Base-by-base conservation (phyloP, 1,140 invertebrate species). In the Nephila pilipes region DNA sequence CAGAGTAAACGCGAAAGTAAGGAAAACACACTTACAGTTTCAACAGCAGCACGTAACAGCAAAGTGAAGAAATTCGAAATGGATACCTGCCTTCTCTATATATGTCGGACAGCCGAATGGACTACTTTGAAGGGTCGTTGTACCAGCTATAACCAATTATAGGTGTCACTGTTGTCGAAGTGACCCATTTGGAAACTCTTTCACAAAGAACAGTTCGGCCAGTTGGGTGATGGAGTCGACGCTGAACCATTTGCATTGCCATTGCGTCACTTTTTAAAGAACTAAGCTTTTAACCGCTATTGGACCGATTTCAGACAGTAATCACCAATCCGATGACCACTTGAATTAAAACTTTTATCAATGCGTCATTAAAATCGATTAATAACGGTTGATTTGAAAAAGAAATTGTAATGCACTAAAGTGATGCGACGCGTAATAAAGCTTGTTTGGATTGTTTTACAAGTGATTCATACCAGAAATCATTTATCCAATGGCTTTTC, bases 81-180 rank as follows among this genome's bases (percentile, higher is more conserved):
- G 63, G n/a, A 20, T 79, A 89, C 22, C 65, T 55, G 38, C 32
- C 65, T 89, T 89, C 87, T n/a, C 65, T 89, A 79, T 89, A 89
- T 89, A 75, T 79, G 87, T 79, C 69, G 87, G 87, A 75, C 58
- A 60, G 18, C 32, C 85, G 60, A 87, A 32, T 87, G 85, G 25
- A 38, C 87, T 89, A 89, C 65, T 89, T 89, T 12, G 36, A 29
- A 55, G 65, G 87, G 87, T 89, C 87, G 87, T 89, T 89, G 87
- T 89, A 89, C 87, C 87, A 79, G 87, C 63, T 79, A 75, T 89
- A 89, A 75, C 87, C 87, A 89, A 32, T 89, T 65, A 65, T 89
- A 89, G 87, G 87, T 89, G 87, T 89, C 87, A 89, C 87, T 89
- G 87, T 89, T 79, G 87, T 89, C 87, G 87, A 79, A 89, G 22